phyloP scores from a whole-genome alignment of 2,797 vertebrate genomes.

The Falco berigora region DNA sequence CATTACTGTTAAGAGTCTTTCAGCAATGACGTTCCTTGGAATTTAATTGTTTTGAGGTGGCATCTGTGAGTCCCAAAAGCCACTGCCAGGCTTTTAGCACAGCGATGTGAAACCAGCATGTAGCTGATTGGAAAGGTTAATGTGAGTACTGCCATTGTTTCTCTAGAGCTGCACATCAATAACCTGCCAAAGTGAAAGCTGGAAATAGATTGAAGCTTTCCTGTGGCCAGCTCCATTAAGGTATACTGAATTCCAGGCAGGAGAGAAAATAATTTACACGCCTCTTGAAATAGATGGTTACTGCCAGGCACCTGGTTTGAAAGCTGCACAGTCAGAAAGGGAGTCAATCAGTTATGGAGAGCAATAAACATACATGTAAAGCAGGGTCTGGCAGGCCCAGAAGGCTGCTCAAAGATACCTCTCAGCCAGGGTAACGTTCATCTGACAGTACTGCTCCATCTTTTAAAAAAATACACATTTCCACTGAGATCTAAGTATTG shows the following conservation, averaged over 20 bases:
- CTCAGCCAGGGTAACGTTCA: neutral
- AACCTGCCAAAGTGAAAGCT: neutral
- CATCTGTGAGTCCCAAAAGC: neutral
- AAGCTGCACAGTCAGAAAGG: neutral
- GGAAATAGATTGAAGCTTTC: neutral
- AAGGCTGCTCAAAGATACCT: neutral
- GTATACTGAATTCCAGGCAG: neutral
- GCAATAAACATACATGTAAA: neutral
- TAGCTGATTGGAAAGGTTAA: neutral
- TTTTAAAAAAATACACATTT: neutral
- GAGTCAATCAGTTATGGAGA: neutral
- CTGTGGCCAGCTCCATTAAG: neutral
- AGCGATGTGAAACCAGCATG: neutral
- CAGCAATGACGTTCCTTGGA: neutral
- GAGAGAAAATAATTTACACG: neutral
- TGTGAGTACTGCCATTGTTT: neutral
- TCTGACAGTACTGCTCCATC: neutral
- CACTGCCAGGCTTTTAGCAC: neutral
- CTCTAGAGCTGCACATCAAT: neutral
- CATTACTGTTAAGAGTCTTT: neutral
- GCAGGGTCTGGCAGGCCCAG: neutral
- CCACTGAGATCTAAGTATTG: neutral
- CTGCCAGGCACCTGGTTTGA: neutral
- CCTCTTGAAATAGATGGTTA: neutral
- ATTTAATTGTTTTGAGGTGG: neutral